phyloP scores from a whole-genome alignment of 2,113 vertebrate species.

The Eleginops maclovinus region DNA sequence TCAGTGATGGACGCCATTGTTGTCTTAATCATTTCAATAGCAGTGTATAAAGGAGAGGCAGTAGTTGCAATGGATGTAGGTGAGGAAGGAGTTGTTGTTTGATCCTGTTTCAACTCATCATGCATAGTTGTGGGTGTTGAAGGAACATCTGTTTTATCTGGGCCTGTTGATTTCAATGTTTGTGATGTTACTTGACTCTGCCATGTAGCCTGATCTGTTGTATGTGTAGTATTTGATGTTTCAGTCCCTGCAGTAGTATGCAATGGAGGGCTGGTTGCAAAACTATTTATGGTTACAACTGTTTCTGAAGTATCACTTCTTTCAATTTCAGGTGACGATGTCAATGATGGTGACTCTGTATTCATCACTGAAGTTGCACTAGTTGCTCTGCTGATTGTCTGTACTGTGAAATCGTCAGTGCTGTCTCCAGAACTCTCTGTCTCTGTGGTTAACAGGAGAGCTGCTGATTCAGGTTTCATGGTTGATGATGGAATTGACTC shows the following conservation, averaged over 20 bases:
- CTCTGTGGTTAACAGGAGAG: no score
- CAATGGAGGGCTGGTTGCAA: constrained; percentile 31
- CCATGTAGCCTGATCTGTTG: not conserved
- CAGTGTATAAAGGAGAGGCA: constrained; percentile 53
- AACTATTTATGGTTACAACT: constrained; percentile 4
- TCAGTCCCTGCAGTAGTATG: not conserved
- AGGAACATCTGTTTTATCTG: constrained; percentile 18
- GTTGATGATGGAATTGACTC: not conserved
- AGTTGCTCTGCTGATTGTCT: no score
- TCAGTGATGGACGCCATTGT: constrained; percentile 60
- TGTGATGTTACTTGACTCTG: constrained; percentile 24
- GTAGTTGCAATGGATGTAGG: constrained; percentile 27
- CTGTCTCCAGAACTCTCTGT: no score
- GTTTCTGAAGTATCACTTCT: not conserved
- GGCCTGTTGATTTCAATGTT: constrained; percentile 16
- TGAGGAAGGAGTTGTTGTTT: constrained; percentile 13
- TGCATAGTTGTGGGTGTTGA: not conserved
- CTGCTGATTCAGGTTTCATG: constrained; percentile 2
- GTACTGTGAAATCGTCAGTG: no score
- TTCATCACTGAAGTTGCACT: no score
- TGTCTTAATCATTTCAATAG: constrained; percentile 57
- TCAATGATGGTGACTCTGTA: not conserved
- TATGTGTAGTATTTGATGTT: not conserved
- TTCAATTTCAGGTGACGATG: not conserved
- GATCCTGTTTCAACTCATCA: constrained; percentile 6